Conservation (phyloP, 1,140 invertebrate genomes). For the Sitobion miscanthi region DNA sequence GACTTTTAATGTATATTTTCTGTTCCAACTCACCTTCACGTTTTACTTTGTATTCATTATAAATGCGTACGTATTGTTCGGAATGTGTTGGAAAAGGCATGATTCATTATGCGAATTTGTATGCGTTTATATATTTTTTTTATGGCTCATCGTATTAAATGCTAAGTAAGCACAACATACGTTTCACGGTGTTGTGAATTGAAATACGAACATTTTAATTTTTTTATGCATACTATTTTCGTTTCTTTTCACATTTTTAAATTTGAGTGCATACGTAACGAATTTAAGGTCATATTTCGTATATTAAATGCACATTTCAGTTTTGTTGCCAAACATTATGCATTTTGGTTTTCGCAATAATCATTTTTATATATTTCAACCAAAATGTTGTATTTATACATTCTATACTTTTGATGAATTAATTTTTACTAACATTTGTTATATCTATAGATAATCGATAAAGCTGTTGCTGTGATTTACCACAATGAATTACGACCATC, state of each 20-base stretch:
- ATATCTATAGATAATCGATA: not conserved
- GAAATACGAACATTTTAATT: not conserved
- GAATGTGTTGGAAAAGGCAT: not conserved
- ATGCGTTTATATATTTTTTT: not conserved
- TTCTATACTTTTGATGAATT: not conserved
- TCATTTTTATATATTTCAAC: not conserved
- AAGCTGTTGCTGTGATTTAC: too few relatives aligned
- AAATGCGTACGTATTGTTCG: not conserved
- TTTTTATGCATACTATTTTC: not conserved
- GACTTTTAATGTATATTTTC: not conserved
- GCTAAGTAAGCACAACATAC: not conserved
- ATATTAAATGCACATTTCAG: not conserved
- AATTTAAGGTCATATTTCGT: not conserved
- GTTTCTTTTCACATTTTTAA: not conserved
- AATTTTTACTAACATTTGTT: not conserved
- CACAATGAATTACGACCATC: too few relatives aligned
- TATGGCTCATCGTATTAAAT: not conserved
- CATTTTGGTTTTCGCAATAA: not conserved
- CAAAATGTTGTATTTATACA: not conserved
- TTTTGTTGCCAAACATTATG: not conserved
- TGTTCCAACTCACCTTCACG: not conserved
- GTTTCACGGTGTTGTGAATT: not conserved
- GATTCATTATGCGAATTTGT: not conserved
- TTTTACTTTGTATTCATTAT: slow-evolving; percentile 10
- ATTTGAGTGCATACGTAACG: not conserved